Conservation (phyloP, 2,113 vertebrate genomes). For the Pomatorhinus ruficollis region DNA sequence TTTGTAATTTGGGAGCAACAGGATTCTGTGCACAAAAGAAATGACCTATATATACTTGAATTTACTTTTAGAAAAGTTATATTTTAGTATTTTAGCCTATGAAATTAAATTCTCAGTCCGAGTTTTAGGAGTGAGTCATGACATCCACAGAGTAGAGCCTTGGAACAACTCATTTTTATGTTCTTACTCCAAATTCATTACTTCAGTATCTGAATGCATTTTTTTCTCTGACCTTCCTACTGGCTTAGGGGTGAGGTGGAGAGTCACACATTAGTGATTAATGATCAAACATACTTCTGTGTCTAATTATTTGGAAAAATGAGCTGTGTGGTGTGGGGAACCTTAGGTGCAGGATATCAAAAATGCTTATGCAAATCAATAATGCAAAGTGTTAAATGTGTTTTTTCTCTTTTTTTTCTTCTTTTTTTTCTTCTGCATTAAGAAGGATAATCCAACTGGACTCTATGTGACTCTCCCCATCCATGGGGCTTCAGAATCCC, state of each 20-base stretch:
- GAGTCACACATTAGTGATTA: background rate
- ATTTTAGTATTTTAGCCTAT: background rate
- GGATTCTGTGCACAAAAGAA: background rate
- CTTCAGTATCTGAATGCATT: background rate
- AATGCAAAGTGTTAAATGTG: background rate
- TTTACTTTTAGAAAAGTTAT: background rate
- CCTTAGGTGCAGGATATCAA: background rate
- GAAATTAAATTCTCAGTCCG: background rate
- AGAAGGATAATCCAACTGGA: background rate
- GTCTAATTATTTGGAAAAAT: background rate
- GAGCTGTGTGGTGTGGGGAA: background rate
- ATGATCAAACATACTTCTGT: background rate
- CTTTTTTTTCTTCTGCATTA: background rate
- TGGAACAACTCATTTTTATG: background rate
- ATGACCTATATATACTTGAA: background rate
- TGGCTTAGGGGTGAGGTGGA: background rate
- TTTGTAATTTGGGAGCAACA: background rate
- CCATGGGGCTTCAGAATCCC: background rate
- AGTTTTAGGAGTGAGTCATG: background rate
- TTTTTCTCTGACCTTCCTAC: background rate
- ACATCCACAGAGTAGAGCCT: background rate
- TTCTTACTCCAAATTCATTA: background rate
- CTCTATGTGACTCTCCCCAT: background rate
- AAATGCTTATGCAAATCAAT: background rate
- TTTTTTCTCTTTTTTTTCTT: background rate